Base-by-base conservation (phyloP, 2,113 vertebrate genomes). In the Cynopterus brachyotis region DNA sequence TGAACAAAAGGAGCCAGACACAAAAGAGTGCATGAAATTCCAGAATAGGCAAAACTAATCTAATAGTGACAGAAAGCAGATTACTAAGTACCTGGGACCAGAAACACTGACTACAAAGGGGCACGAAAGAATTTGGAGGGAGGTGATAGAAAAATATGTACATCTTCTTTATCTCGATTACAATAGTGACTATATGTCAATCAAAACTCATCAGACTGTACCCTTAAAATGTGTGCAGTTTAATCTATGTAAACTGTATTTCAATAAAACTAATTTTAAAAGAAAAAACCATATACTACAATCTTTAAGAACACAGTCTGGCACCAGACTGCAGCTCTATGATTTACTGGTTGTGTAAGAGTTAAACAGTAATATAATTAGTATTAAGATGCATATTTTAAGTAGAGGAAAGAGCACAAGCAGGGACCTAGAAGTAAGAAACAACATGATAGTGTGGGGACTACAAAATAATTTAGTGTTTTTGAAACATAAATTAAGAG, bases 241-340 rank as follows among this genome's bases (percentile, higher is more conserved):
- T 76, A 57, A 75, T 55, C 28, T 40, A 16, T 66, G 22, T 66
- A 85, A 85, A 93, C 55, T 79, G 73, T 73, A 81, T 16, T 59
- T 73, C 72, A 24, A 73, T 35, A 62, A 88, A 22, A 15, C 83
- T 66, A 22, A 90, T 57, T 85, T 93, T 12, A n/a, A 96, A 96
- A 89, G 24, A 82, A 55, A 89, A 83, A 79, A 70, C 19, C 67
- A 50, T 40, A 17, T 4, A 30, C 10, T 16, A 62, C 42, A 12
- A n/a, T 59, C 50, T 60, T 79, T 70, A 85, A 35, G 60, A 86
- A 90, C 72, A 72, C 20, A 83, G 20, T 62, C 67, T 76, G 67
- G 9, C 69, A 42, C 59, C 59, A 47, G 22, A 64, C 16, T 76
- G 24, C 30, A 81, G 22, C 32, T 70, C 45, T 87, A 47, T 45